Conservation (phyloP, 2,888 invertebrate genomes). For the Antheraea yamamai region DNA sequence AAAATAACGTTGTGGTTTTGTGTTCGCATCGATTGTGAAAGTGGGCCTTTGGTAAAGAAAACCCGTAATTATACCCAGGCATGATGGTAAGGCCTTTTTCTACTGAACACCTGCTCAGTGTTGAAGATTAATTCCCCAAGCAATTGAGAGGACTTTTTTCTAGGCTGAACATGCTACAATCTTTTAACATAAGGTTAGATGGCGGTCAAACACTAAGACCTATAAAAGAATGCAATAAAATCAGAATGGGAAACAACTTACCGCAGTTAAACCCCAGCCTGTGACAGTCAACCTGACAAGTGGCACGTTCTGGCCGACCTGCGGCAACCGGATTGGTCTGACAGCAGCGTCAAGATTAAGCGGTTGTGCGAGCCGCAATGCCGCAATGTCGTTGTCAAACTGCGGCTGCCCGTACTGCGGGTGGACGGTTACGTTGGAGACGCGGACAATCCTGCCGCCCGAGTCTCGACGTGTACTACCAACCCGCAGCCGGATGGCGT, state of each 20-base stretch:
- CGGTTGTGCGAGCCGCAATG: constrained; percentile 58
- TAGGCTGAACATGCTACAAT: no score
- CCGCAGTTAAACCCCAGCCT: constrained; percentile 77
- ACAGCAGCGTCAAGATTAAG: constrained; percentile 56
- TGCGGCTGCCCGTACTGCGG: constrained; percentile 65
- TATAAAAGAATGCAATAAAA: background rate
- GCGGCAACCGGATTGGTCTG: constrained; percentile 63
- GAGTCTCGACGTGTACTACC: constrained; percentile 74
- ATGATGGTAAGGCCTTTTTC: no score
- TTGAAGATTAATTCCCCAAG: no score
- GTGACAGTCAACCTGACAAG: constrained; percentile 70
- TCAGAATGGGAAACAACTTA: constrained; percentile 28
- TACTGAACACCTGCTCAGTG: no score
- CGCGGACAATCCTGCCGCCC: constrained; percentile 68
- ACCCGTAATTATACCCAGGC: no score
- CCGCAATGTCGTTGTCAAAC: constrained; percentile 76
- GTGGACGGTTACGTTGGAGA: constrained; percentile 65
- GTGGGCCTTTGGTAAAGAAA: no score
- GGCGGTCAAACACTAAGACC: background rate
- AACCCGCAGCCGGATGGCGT: constrained; percentile 63
- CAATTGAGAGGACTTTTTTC: no score
- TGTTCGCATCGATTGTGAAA: no score
- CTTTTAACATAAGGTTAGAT: no score
- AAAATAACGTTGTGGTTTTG: no score
- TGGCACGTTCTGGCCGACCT: constrained; percentile 59